Conservation (phyloP, 2,888 invertebrate species). For the Drosophila kanekoi region DNA sequence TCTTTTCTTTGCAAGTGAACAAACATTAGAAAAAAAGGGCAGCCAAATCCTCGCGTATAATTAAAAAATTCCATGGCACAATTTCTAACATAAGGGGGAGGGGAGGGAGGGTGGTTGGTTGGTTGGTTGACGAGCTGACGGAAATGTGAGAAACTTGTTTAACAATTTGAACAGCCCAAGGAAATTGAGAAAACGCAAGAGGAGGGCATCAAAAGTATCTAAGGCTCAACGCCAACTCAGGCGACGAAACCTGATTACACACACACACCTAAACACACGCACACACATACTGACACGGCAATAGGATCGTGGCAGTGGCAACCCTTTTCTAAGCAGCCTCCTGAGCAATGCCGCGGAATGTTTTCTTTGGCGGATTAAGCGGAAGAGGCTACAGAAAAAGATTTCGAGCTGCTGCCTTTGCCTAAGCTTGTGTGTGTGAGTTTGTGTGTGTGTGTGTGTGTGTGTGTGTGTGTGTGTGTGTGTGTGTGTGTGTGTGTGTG, state of each 20-base stretch:
- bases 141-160: slow-evolving; percentile 79
- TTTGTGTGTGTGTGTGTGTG: slow-evolving; percentile 5
- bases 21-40: slow-evolving; percentile 62
- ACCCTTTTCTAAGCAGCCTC: slow-evolving; percentile 57
- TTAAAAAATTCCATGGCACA: slow-evolving; percentile 50
- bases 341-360: slow-evolving; percentile 59
- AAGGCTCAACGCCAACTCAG: slow-evolving; percentile 59
- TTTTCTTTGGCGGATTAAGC: slow-evolving; percentile 74
- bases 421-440: slow-evolving; percentile 12
- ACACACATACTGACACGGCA: neutral
- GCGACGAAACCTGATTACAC: slow-evolving; percentile 60
- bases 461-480: slow-evolving; percentile 15
- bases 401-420: slow-evolving; percentile 38
- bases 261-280: slow-evolving; percentile 7
- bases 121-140: slow-evolving; percentile 10
- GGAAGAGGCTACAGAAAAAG: slow-evolving; percentile 63
- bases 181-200: slow-evolving; percentile 46
- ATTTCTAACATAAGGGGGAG: slow-evolving; percentile 19
- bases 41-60: slow-evolving; percentile 52
- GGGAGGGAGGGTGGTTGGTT: neutral
- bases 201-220: slow-evolving; percentile 46
- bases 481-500: neutral
- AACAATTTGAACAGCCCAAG: slow-evolving; percentile 23
- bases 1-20: slow-evolving; percentile 59
- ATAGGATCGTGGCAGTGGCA: slow-evolving; percentile 12